Percentiles rank a stretch among this genome's conserved stretches.
Conservation (phyloP, 2,888 invertebrate species). For the Pterostichus niger region DNA sequence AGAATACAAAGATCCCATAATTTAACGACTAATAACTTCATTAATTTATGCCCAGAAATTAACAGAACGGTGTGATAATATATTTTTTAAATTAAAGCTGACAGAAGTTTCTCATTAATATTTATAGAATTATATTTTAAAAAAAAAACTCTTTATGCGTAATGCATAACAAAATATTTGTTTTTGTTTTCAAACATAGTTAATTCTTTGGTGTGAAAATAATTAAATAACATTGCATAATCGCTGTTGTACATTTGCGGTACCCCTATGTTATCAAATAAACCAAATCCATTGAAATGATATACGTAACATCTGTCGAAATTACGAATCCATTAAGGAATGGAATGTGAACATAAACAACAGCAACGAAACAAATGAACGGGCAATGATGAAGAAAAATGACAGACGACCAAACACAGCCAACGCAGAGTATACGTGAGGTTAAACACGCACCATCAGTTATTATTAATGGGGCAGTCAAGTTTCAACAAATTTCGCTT, state of each 20-base stretch:
- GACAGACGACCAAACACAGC: slow-evolving; percentile 34
- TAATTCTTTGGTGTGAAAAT: too few relatives aligned
- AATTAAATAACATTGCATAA: too few relatives aligned
- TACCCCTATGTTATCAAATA: slow-evolving; percentile 4
- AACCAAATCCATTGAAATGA: slow-evolving; percentile 32
- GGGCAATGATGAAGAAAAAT: slow-evolving; percentile 42
- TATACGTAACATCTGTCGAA: slow-evolving; percentile 38
- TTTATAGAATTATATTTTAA: too few relatives aligned
- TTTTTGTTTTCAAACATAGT: too few relatives aligned
- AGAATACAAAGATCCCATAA: too few relatives aligned
- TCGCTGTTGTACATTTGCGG: not conserved
- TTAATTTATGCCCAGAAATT: too few relatives aligned
- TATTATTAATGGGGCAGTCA: slow-evolving; percentile 34
- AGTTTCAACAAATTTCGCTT: slow-evolving; percentile 37
- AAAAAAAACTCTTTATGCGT: too few relatives aligned
- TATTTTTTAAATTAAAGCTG: too few relatives aligned
- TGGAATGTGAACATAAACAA: slow-evolving; percentile 49
- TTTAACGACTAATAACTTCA: too few relatives aligned
- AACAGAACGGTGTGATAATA: too few relatives aligned
- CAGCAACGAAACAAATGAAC: slow-evolving; percentile 39
- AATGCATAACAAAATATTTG: too few relatives aligned
- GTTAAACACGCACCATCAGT: slow-evolving; percentile 39
- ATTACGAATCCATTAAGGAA: slow-evolving; percentile 46
- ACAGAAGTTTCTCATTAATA: too few relatives aligned
- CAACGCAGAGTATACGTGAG: slow-evolving; percentile 34